Percentiles rank a stretch among this genome's conserved stretches.
Conservation (phyloP, 2,888 invertebrate species). For the Stenolophus ochropezus region DNA sequence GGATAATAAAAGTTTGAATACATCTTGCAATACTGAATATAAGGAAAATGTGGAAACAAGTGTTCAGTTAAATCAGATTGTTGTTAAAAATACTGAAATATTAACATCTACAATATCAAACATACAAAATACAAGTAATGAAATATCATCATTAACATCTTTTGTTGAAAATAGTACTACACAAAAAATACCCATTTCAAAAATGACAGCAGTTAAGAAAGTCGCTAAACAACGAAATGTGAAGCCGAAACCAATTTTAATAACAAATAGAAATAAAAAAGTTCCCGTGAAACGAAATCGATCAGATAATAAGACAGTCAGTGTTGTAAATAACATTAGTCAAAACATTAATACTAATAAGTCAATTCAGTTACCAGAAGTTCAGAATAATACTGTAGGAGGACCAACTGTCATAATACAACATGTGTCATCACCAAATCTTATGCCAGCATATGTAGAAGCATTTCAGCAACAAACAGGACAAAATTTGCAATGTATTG, state of each 20-base stretch:
- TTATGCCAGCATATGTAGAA: slow-evolving; percentile 80
- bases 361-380: slow-evolving; percentile 65
- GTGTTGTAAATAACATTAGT: slow-evolving; percentile 53
- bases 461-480: slow-evolving; percentile 82
- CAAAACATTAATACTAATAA: slow-evolving; percentile 69
- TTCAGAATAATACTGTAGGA: slow-evolving; percentile 70
- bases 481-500: slow-evolving; percentile 85
- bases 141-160: slow-evolving; percentile 9
- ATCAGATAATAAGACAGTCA: slow-evolving; percentile 61
- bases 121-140: slow-evolving; percentile 16
- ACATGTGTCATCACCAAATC: slow-evolving; percentile 74
- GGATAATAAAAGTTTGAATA: neutral
- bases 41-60: neutral
- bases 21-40: neutral
- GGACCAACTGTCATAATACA: slow-evolving; percentile 83
- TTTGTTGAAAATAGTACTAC: slow-evolving; percentile 23
- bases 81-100: slow-evolving; percentile 36
- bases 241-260: slow-evolving; percentile 62
- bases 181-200: slow-evolving; percentile 26
- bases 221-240: slow-evolving; percentile 28
- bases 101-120: slow-evolving; percentile 19
- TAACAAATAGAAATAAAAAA: slow-evolving; percentile 60
- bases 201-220: slow-evolving; percentile 17
- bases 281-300: slow-evolving; percentile 12
- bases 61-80: slow-evolving; percentile 2